Conservation (phyloP, 2,888 invertebrate genomes). For the Parnassius orleans region DNA sequence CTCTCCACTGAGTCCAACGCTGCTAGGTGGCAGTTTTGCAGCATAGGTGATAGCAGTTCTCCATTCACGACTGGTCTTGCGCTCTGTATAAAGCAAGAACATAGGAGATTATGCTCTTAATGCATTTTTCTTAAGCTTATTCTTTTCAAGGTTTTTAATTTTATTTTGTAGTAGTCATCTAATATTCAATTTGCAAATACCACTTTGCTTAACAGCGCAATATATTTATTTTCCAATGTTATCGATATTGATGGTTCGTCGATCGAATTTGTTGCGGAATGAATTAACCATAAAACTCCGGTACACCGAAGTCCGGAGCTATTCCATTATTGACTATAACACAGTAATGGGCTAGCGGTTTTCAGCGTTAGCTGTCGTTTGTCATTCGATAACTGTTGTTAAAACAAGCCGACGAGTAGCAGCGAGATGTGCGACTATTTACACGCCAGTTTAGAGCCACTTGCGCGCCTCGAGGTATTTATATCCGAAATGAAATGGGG, state of each 20-base stretch:
- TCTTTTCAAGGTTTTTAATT: too few species aligned
- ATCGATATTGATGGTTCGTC: neutral
- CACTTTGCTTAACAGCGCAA: neutral
- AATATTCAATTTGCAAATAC: neutral
- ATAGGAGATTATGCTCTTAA: too few species aligned
- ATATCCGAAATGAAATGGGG: slow-evolving; percentile 11
- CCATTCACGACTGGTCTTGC: too few species aligned
- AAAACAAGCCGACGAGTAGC: slow-evolving; percentile 14
- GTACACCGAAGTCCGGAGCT: neutral
- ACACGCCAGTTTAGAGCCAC: slow-evolving; percentile 24
- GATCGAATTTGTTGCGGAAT: slow-evolving; percentile 1
- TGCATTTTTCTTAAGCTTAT: too few species aligned
- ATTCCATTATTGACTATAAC: slow-evolving; percentile 8
- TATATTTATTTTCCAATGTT: slow-evolving; percentile 3
- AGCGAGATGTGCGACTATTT: slow-evolving; percentile 21
- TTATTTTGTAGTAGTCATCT: neutral
- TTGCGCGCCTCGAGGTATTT: slow-evolving; percentile 15
- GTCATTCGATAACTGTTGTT: slow-evolving; percentile 25
- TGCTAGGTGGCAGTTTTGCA: too few species aligned
- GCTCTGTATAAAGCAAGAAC: too few species aligned
- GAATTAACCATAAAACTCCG: slow-evolving; percentile 4
- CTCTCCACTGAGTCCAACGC: too few species aligned
- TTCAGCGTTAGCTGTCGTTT: slow-evolving; percentile 18
- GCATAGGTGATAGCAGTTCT: too few species aligned
- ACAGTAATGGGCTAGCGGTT: slow-evolving; percentile 22